Evolutionary conservation across 2,113 vertebrate species (phyloP), one percentile per base, ranked within the genome.

Genomic region (Chloropsis cyanopogon): DNA sequence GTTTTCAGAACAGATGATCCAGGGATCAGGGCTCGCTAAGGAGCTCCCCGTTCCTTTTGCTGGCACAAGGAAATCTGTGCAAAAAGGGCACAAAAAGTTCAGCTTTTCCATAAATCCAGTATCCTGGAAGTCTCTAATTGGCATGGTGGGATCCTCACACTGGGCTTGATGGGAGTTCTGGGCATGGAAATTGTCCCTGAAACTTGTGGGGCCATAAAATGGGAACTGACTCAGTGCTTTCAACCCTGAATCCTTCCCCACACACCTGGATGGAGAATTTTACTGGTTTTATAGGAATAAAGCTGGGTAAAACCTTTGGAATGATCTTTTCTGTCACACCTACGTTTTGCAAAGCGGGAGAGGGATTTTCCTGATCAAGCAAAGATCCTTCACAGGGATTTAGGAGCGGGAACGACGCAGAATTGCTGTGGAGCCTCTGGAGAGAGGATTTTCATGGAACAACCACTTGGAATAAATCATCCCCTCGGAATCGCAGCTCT

Each of bases 361-460:
- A 41, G 22, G 21, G n/a, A 60, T 91, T 79, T 79, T 69, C 46
- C 75, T 42, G 66, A 57, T 3, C 4, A 39, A 50, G 35, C 33
- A 31, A 88, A 52, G 12, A 31, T n/a, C 42, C 41, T 68, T 47
- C 8, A 22, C 29, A 10, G 0, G 54, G 2, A 17, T 26, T 72
- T 10, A 7, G 66, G 18, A 23, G 4, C 1, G 1, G 52, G 20
- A 33, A 0, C 0, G 21, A 26, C 0, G 18, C 23, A 18, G 25
- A 50, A 35, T 10, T 15, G 33, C 23, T 53, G 63, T 1, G 2
- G n/a, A 56, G 41, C 11, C 59, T n/a, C 35, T 4, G 25, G 0
- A 37, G 25, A 19, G 81, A 47, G 54, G 39, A 57, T 22, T 19
- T n/a, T 19, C 2, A 2, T 2, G 20, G 81, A 75, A 19, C 1